Conservation (phyloP, 2,888 invertebrate genomes). For the Vanessa cardui region DNA sequence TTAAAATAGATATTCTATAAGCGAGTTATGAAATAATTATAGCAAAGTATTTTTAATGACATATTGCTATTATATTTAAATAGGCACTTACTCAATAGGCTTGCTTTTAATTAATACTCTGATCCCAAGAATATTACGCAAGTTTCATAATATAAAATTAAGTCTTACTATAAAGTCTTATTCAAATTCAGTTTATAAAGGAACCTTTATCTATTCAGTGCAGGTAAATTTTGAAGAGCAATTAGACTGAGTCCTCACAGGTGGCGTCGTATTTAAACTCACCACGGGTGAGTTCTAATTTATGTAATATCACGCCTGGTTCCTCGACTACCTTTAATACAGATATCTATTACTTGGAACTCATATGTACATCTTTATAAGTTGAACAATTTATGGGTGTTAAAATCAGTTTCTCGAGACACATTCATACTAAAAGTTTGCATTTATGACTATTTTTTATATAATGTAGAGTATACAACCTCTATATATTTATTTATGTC, state of each 20-base stretch:
- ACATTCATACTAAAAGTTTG: no score
- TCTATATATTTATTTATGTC: no score
- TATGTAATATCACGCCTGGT: conserved; percentile 24
- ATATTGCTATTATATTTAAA: conserved; percentile 4
- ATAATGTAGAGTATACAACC: no score
- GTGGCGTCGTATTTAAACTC: conserved; percentile 70
- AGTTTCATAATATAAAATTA: conserved; percentile 2
- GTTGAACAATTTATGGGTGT: background rate
- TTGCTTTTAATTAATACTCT: background rate
- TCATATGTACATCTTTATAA: background rate
- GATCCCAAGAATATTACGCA: background rate
- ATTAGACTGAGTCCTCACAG: conserved; percentile 70
- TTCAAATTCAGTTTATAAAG: conserved; percentile 19
- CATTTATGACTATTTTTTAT: no score
- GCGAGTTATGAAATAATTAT: no score
- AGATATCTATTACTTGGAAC: background rate
- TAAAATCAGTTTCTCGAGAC: no score
- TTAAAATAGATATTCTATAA: no score
- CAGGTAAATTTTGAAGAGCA: conserved; percentile 47
- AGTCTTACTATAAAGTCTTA: conserved; percentile 7
- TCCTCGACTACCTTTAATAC: conserved; percentile 15
- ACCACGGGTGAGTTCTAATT: conserved; percentile 16
- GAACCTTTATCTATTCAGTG: conserved; percentile 29
- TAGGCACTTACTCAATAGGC: background rate
- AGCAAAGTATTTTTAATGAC: background rate